Evolutionary conservation across 2,888 invertebrate species (phyloP), one percentile per base, ranked within the genome.

Genomic region (Spialia ferax): DNA sequence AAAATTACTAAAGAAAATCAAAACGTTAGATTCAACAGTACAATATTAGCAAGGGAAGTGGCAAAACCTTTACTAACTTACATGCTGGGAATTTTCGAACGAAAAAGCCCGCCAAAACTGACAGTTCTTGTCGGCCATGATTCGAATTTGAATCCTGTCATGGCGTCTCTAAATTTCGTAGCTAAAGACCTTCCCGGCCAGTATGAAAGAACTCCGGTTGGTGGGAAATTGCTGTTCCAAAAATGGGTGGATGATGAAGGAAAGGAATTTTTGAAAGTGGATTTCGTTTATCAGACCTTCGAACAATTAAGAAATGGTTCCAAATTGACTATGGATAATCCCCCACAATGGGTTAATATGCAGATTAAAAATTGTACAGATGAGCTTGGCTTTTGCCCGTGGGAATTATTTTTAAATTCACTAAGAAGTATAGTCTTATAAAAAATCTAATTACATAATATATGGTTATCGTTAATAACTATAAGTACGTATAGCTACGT

Each of bases 141-240:
- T 77, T 81, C 90, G 0, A 90, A 91, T 76, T 71, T 89, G 32
- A 83, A 76, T 52, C 69, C 86, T 10, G 70, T 90, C 0, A 73
- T 86, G 13, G 74, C 76, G 0, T 78, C 83, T 0, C 75, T 92
- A 56, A 77, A 73, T 15, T 83, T 90, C 54, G 80, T 85, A 69
- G 65, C 75, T 0, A 88, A 80, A 68, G 70, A 65, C 11, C 72
- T 89, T 18, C 76, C 80, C 15, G 78, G 81, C 45, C 88, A 89
- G 62, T 77, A 77, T 26, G 91, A 92, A 71, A 76, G 74, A 5
- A 85, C 81, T 0, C 92, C 92, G 0, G 81, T 91, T 32, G 91
- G 91, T 3, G 86, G 88, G 1, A 91, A 90, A 78, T 29, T 92
- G 1, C 78, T 91, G 1, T 91, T 91, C 65, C 86, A 91, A 74